A percentile compares a stretch with the other conserved stretches of the same genome.
These are phyloP conservation scores for Xyrauchen texanus DNA, from an alignment of 2,113 vertebrate species.

Conservation along the genomic window DNA sequence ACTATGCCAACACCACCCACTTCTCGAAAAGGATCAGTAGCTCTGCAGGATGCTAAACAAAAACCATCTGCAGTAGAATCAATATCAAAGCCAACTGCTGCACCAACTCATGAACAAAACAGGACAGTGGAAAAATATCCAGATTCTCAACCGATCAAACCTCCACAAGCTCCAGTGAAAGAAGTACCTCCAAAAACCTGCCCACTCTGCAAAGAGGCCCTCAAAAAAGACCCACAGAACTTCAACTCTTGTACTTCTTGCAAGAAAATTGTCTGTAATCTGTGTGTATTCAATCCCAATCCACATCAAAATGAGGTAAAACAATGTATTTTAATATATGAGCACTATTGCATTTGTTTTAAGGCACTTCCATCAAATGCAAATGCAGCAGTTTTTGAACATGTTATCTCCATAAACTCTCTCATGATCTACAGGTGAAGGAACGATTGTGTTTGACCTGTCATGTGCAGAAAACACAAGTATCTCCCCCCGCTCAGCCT, in stretches of 20 bases:
- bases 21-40: conserved; percentile 28
- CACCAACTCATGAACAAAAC: conserved; percentile 33
- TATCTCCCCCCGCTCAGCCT: conserved; percentile 57
- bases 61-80: conserved; percentile 5
- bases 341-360: no score
- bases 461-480: conserved; percentile 80
- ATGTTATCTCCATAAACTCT: no score
- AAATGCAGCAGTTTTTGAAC: no score
- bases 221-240: conserved; percentile 86
- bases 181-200: conserved; percentile 46
- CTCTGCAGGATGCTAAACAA: neutral
- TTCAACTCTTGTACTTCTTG: conserved; percentile 89
- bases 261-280: conserved; percentile 86
- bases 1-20: conserved; percentile 48
- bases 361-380: no score
- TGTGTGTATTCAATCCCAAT: conserved; percentile 94
- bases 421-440: conserved; percentile 58
- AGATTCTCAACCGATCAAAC: neutral
- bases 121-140: neutral
- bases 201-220: conserved; percentile 80
- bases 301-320: conserved; percentile 86
- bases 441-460: conserved; percentile 96
- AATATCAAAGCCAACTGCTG: neutral
- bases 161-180: no score
- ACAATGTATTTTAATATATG: no score